phyloP scores from a whole-genome alignment of 1,140 invertebrate species.

The Mamestra configurata region DNA sequence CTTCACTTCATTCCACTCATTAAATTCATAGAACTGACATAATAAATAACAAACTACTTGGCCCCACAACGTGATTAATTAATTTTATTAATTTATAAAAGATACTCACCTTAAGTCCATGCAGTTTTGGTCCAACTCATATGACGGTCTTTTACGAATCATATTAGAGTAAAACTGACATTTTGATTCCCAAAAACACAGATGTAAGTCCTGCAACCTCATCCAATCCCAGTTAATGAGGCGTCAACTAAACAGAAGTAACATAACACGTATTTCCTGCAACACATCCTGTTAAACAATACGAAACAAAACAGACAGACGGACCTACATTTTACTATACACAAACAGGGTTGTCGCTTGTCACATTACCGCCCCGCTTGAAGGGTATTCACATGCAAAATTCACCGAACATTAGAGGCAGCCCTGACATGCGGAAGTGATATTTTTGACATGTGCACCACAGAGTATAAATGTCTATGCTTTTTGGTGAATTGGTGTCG shows the following conservation, averaged over 20 bases:
- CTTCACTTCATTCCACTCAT: no score
- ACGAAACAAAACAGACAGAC: slow-evolving; percentile 49
- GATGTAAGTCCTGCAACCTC: not conserved
- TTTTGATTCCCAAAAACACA: not conserved
- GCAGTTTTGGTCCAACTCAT: no score
- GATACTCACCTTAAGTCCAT: no score
- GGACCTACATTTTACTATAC: slow-evolving; percentile 38
- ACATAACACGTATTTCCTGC: slow-evolving; percentile 24
- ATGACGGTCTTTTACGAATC: no score
- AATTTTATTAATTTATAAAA: no score
- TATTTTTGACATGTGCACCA: slow-evolving; percentile 69
- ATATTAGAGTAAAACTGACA: no score
- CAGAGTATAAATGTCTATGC: slow-evolving; percentile 47
- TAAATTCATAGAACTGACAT: no score
- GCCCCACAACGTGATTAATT: no score
- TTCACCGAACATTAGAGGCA: slow-evolving; percentile 69
- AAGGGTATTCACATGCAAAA: slow-evolving; percentile 75
- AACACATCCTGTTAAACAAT: slow-evolving; percentile 30
- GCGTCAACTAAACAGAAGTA: slow-evolving; percentile 24
- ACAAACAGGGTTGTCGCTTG: slow-evolving; percentile 73
- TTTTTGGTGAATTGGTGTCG: slow-evolving; percentile 49
- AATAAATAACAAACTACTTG: no score
- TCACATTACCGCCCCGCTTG: slow-evolving; percentile 72
- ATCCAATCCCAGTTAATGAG: slow-evolving; percentile 23
- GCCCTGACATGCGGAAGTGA: slow-evolving; percentile 74